Conservation (phyloP, 2,113 vertebrate genomes). For the Gymnogyps californianus region DNA sequence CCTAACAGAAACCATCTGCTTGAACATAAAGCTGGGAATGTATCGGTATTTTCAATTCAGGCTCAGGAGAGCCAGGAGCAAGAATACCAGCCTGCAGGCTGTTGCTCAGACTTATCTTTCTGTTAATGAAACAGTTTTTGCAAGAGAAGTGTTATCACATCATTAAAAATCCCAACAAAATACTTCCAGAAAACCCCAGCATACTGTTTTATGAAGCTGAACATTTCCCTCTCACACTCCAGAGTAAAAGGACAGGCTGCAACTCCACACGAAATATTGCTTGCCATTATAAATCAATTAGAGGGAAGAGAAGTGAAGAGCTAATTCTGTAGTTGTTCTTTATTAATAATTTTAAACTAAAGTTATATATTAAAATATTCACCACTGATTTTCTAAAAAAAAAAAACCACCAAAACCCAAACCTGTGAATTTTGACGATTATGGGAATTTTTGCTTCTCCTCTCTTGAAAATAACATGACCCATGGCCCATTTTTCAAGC, state of each 20-base stretch:
- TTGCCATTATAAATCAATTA: conserved; percentile 27
- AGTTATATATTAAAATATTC: conserved; percentile 26
- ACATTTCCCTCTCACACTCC: not conserved
- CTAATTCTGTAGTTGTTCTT: conserved; percentile 25
- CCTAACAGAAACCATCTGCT: conserved; percentile 35
- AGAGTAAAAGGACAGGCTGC: conserved; percentile 17
- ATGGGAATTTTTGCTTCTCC: conserved; percentile 61
- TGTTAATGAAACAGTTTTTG: conserved; percentile 64
- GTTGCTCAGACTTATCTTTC: conserved; percentile 1
- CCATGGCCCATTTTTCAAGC: conserved; percentile 75
- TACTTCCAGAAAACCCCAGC: not conserved
- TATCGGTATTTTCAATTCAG: conserved; percentile 5
- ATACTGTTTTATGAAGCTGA: not conserved
- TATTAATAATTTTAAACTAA: conserved; percentile 48
- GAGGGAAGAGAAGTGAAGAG: not conserved
- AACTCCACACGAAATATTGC: conserved; percentile 19
- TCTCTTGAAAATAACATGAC: conserved; percentile 64
- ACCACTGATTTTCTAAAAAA: not conserved
- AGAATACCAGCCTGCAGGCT: not conserved
- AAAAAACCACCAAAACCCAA: not conserved
- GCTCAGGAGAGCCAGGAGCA: not conserved
- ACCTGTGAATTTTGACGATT: conserved; percentile 52
- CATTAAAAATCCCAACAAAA: conserved; percentile 13
- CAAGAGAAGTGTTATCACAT: conserved; percentile 54
- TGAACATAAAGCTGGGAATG: conserved; percentile 24